Base-by-base conservation (phyloP, 1,140 invertebrate genomes). In the Drosophila repleta region DNA sequence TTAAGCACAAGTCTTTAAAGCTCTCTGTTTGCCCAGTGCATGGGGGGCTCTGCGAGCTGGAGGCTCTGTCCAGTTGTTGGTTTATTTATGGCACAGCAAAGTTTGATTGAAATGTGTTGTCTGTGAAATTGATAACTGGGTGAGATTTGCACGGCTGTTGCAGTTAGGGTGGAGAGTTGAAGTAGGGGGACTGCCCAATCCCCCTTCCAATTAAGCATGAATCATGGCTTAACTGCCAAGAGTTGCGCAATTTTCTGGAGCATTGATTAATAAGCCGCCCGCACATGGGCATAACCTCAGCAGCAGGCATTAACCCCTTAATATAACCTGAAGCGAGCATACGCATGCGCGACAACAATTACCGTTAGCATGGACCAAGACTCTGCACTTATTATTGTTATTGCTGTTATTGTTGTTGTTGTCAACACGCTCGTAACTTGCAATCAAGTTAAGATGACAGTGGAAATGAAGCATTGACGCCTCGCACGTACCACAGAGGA, bases 381-480 rank as follows among this genome's bases (percentile, higher is more conserved):
- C 45, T 20, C 7, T 35, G 37, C 41, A 45, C 48, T 26, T 61
- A 35, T 17, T 37, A 26, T 45, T 48, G n/a, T 26, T 17, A 17
- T 32, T n/a, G 37, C 46, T 37, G 20, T 26, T 17, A 5, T 26
- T 48, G 13, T 21, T 74, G 74, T 73, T 73, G 81, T 79, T 85
- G 81, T 85, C 82, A 88, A 82, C 87, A 91, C 71, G 90, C 76
- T 91, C 90, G 90, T 91, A 91, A 91, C 87, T 91, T 91, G 90
- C 90, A 91, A 91, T 91, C 90, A 91, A 90, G 79, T 90, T 91
- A 91, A 91, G 90, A 91, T 91, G 90, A 91, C 90, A 91, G 84
- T 74, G 90, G 71, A 91, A 91, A 91, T 91, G 90, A 91, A 91
- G 90, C 90, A 91, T 91, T 91, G 90, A 91, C 90, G 87, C 79